These are phyloP conservation scores for Erethizon dorsatum DNA, from an alignment of 2,797 vertebrate species.

Conservation along the genomic window DNA sequence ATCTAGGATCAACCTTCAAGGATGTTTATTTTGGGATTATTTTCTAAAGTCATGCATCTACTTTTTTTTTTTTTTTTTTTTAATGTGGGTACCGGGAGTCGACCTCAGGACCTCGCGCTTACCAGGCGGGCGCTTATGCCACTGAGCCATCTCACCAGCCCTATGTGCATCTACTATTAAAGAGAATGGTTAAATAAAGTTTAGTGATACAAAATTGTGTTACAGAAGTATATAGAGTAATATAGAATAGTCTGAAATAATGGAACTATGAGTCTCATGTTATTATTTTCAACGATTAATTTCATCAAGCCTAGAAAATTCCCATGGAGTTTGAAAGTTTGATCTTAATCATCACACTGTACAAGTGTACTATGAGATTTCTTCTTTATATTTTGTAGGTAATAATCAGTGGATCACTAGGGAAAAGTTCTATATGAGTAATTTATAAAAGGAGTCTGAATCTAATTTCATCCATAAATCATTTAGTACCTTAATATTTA, in stretches of 20 bases:
- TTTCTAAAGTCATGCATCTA: background rate
- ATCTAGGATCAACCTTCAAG: background rate
- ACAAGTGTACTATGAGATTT: constrained; percentile 11
- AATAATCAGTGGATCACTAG: constrained; percentile 15
- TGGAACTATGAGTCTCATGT: background rate
- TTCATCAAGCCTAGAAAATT: background rate
- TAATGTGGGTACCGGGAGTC: too few relatives aligned
- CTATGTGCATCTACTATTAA: background rate
- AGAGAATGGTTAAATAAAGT: background rate
- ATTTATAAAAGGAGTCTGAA: constrained; percentile 39
- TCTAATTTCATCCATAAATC: constrained; percentile 60
- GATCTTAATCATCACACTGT: background rate
- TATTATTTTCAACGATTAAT: constrained; percentile 30
- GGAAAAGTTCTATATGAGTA: constrained; percentile 28
- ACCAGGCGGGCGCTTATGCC: too few relatives aligned
- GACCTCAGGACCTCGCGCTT: too few relatives aligned
- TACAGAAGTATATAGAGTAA: background rate
- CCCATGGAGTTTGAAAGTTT: background rate
- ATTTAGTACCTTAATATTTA: constrained; percentile 45
- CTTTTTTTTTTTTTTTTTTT: too few relatives aligned
- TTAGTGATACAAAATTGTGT: background rate
- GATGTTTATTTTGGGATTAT: background rate
- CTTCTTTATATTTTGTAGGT: background rate
- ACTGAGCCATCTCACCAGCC: too few relatives aligned
- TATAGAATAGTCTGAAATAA: background rate